A percentile compares a stretch with the other conserved stretches of the same genome.
These are phyloP conservation scores for Mesoligia furuncula DNA, from an alignment of 2,888 invertebrate genomes.

Conservation along the genomic window DNA sequence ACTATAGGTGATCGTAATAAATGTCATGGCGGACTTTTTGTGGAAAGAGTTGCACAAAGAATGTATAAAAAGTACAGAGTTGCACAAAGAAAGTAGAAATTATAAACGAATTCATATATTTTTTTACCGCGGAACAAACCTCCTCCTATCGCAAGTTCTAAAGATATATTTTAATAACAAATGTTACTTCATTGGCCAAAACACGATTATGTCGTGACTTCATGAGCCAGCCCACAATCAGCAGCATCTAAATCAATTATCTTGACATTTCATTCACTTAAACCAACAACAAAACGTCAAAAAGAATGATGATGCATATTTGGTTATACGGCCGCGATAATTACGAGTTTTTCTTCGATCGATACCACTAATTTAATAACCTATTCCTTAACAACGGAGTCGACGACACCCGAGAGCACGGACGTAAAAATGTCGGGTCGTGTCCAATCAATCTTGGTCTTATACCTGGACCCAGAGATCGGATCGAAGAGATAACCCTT, in stretches of 20 bases:
- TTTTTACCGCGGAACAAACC: neutral
- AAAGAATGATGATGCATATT: conserved; percentile 73
- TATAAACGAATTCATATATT: neutral
- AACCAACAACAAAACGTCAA: conserved; percentile 68
- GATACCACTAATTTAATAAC: conserved; percentile 88
- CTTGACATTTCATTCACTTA: conserved; percentile 72
- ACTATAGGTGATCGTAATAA: conserved; percentile 56
- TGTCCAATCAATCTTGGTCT: conserved; percentile 88
- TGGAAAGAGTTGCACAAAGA: conserved; percentile 38
- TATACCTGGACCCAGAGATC: conserved; percentile 86
- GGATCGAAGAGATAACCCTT: conserved; percentile 88
- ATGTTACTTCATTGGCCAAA: conserved; percentile 56
- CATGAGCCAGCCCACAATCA: conserved; percentile 45
- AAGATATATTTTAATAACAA: conserved; percentile 31
- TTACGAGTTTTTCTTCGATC: conserved; percentile 79
- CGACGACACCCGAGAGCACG: conserved; percentile 87
- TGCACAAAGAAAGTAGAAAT: conserved; percentile 27
- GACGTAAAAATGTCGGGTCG: conserved; percentile 87
- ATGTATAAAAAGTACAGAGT: neutral
- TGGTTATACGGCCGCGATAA: conserved; percentile 74
- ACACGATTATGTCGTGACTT: conserved; percentile 25
- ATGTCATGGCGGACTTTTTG: conserved; percentile 48
- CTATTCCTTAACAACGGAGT: conserved; percentile 81
- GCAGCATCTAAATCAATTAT: conserved; percentile 64
- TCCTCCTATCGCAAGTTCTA: neutral